Evolutionary conservation across 1,140 invertebrate species (phyloP), one percentile per base, ranked within the genome.

Genomic region (Hyposmocoma kahamanoa): DNA sequence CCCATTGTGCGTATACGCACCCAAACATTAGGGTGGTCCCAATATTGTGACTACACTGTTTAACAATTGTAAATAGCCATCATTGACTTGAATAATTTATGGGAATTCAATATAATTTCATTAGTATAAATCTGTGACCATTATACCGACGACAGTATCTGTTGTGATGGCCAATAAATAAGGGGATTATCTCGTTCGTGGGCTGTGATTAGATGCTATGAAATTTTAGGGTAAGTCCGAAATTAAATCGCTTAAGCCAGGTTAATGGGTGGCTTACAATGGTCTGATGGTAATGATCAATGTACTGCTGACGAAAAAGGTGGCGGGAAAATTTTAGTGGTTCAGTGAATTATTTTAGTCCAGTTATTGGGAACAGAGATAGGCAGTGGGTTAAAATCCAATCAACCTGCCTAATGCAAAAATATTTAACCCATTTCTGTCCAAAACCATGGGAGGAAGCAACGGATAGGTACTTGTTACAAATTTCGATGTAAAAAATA

Each of bases 111-210:
- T 80, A 74, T 72, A 71, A 84, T 82, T 84, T 84, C 69, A 84
- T 84, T 82, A 73, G 66, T 79, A 81, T 80, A 79, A 82, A 78
- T 80, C 61, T 69, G 63, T 68, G 56, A 59, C 51, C 57, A 58
- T 59, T 69, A 67, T 67, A 73, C 66, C 64, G 75, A 76, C 67
- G 73, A 82, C 78, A 79, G 53, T 70, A 47, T 60, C 67, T 53
- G 69, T 58, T 72, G 77, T 84, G 79, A 75, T 75, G 68, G 71
- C 54, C 71, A 64, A 83, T 84, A 84, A 84, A 84, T 84, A 67
- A 55, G 55, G 61, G 79, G 79, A 84, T 84, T 84, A 83, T 67
- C 73, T 75, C 83, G 81, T 84, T 73, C 63, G 69, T 75, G 59
- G 62, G 62, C 59, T 50, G 71, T 78, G 77, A 81, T 84, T 79